Percentiles rank a stretch among this genome's conserved stretches.
phyloP scores from a whole-genome alignment of 2,888 invertebrate genomes.

The Herminia tarsipennalis region DNA sequence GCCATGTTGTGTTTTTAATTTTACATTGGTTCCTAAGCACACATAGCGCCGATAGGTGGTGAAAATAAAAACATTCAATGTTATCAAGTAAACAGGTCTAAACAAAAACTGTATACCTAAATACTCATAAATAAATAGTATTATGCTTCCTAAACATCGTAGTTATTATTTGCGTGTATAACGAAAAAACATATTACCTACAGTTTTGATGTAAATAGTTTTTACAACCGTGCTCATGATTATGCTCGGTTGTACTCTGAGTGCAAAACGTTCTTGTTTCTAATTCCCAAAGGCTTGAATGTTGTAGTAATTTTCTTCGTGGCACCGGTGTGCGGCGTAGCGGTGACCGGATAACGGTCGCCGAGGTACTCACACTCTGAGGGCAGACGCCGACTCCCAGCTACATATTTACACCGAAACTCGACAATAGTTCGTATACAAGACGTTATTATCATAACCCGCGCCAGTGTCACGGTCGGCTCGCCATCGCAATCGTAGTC shows the following conservation, averaged over 20 bases:
- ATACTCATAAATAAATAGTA: no score
- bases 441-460: constrained; percentile 73
- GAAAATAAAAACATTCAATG: no score
- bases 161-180: not conserved
- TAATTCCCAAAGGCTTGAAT: constrained; percentile 63
- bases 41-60: no score
- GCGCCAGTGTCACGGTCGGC: constrained; percentile 80
- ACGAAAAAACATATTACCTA: not conserved
- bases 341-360: constrained; percentile 81
- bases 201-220: not conserved
- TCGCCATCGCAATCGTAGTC: constrained; percentile 66
- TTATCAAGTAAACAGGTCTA: not conserved
- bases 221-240: constrained; percentile 7
- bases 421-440: constrained; percentile 54
- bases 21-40: no score
- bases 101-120: not conserved
- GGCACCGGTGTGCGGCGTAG: constrained; percentile 57
- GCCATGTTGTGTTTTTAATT: no score
- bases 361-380: constrained; percentile 66
- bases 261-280: constrained; percentile 56
- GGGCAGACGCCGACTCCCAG: constrained; percentile 58
- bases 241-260: constrained; percentile 22
- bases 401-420: constrained; percentile 60
- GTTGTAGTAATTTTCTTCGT: constrained; percentile 57
- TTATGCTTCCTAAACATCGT: not conserved